Base-by-base conservation (phyloP, 2,113 vertebrate genomes). In the Cynocephalus volans region DNA sequence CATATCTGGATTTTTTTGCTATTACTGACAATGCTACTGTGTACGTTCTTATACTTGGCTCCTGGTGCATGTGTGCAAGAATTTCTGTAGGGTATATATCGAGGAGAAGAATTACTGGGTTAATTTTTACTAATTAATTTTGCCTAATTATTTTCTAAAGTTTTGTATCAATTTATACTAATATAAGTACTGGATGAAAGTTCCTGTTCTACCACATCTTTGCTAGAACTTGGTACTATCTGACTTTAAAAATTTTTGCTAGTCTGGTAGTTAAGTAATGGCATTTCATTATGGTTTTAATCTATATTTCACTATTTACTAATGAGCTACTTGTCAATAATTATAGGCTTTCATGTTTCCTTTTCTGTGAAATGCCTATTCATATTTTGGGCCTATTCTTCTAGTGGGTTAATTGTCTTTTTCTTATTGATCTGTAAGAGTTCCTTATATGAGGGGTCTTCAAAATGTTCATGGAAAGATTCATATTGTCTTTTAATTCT, bases 321-420 rank as follows among this genome's bases (percentile, higher is more conserved):
- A 82, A 65, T 67, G 83, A 92, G 62, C n/a, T 81, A 75, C 91
- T 90, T 92, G 94, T 75, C 69, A 87, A 14, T 93, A 33, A 94
- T 84, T 95, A 73, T 88, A 64, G 79, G 48, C 52, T 80, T 94
- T 95, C 28, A 11, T 58, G 24, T 95, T 90, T 85, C 58, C 48
- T 89, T 14, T 65, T 79, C 69, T 58, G 33, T 81, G 8, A 93
- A 90, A 93, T 82, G 81, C 45, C 21, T 80, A 69, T 70, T 82
- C 88, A 33, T 62, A 69, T 81, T 89, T 73, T 95, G 48, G 52
- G 50, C 56, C 62, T 60, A 80, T 72, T 90, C 96, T 75, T 58
- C 72, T 88, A n/a, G 10, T 58, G n/a, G 45, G 12, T 58, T 41
- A 41, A 41, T 41, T 90, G 41, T 86, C 83, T 72, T 97, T 91